phyloP scores from a whole-genome alignment of 1,140 invertebrate genomes.

The Drosophila santomea region DNA sequence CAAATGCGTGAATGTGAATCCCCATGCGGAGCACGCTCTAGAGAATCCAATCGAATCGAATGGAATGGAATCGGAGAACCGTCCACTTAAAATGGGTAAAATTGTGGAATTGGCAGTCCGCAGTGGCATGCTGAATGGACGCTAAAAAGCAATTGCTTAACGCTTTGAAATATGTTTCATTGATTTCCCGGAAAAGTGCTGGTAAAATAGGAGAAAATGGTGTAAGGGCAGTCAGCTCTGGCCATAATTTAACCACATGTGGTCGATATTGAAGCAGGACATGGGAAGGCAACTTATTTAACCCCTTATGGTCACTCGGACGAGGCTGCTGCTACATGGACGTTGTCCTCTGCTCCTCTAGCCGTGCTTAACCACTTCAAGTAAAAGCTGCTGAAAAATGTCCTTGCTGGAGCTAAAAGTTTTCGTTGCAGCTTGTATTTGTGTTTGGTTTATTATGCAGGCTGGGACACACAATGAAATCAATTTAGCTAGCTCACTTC shows the following conservation, averaged over 20 bases:
- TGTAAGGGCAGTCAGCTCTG: conserved; percentile 19
- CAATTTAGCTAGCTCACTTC: conserved; percentile 51
- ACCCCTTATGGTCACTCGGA: conserved; percentile 71
- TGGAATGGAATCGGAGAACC: conserved; percentile 16
- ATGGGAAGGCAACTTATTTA: conserved; percentile 58
- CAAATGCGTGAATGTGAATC: conserved; percentile 30
- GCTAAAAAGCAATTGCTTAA: conserved; percentile 69
- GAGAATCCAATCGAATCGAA: conserved; percentile 49
- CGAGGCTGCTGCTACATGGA: conserved; percentile 37
- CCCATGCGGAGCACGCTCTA: conserved; percentile 28
- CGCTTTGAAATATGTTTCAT: conserved; percentile 77
- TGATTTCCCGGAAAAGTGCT: conserved; percentile 70
- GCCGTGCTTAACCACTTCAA: conserved; percentile 34
- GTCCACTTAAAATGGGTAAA: conserved; percentile 45
- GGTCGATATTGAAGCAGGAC: conserved; percentile 68
- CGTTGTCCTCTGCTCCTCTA: conserved; percentile 37
- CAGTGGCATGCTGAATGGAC: conserved; percentile 41
- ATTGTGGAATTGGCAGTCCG: conserved; percentile 18
- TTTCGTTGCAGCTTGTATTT: conserved; percentile 44
- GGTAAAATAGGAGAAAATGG: conserved; percentile 64
- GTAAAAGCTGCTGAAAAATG: conserved; percentile 55
- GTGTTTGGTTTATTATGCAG: conserved; percentile 66
- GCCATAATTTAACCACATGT: conserved; percentile 82
- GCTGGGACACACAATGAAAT: conserved; percentile 59
- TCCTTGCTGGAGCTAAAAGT: conserved; percentile 36